Base-by-base conservation (phyloP, 2,888 invertebrate genomes). In the Priocnemis perturbator region DNA sequence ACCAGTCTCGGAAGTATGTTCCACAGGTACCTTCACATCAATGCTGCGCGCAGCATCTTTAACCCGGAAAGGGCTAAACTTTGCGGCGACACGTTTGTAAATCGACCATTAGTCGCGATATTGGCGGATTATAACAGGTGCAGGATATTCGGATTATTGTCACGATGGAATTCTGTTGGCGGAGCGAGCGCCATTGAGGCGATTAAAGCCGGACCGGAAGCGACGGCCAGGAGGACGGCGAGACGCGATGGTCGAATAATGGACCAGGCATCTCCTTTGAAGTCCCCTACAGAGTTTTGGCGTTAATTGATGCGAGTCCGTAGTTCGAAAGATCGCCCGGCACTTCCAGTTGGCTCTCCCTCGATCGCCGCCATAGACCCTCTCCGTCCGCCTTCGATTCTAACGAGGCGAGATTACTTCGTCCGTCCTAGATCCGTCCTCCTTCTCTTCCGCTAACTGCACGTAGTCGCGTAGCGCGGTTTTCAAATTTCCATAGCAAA, bases 301-400 rank as follows among this genome's bases (percentile, higher is more conserved):
- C 81, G 79, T 83, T 86, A 86, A 85, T 87, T 84, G 84, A 86
- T 83, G 84, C 82, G 81, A 85, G 83, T 79, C 81, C 74, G 77
- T 74, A 78, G 80, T 80, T 81, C 72, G 78, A 76, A 78, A 81
- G 81, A 83, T 82, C 82, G 70, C 47, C 67, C 61, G 66, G 70
- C 73, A 75, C 77, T 72, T 71, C 69, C 73, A 73, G 72, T 60
- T 59, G 59, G 57, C 58, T 47, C 45, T 70, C 73, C 53, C 37
- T 66, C 72, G 26, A 63, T 60, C 58, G 63, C 65, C 76, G 71
- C 60, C 60, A 26, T 61, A 37, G 26, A 58, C 59, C 48, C 26
- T 53, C 53, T 45, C 53, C 44, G 26, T 67, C 57, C 64, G 21
- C 23, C 64, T 53, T 66, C 67, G 19, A 47, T 67, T 69, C 63